These are phyloP conservation scores for Jaculus jaculus DNA, from an alignment of 2,113 vertebrate genomes.

Conservation along the genomic window DNA sequence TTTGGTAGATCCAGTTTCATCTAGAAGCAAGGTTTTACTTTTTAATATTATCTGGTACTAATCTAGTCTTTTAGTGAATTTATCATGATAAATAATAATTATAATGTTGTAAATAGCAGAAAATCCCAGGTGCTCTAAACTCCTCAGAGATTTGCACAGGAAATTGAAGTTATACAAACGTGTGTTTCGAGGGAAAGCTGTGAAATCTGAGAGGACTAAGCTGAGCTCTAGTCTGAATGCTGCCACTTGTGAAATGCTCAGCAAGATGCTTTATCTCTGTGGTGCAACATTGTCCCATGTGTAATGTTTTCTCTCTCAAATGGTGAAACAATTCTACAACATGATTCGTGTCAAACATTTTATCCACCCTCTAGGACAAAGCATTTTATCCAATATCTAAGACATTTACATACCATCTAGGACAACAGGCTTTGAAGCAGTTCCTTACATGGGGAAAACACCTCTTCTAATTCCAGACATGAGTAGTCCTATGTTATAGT, in stretches of 20 bases:
- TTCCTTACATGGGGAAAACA: background rate
- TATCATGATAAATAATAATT: background rate
- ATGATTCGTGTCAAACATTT: slow-evolving; percentile 1
- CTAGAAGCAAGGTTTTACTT: background rate
- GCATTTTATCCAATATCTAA: slow-evolving; percentile 18
- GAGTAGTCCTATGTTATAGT: background rate
- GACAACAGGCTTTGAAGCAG: background rate
- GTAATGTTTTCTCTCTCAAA: background rate
- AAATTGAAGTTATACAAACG: background rate
- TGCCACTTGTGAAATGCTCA: background rate
- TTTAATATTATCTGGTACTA: slow-evolving; percentile 1
- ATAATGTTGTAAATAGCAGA: background rate
- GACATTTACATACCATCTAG: background rate
- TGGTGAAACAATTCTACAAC: background rate
- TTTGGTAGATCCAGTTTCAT: slow-evolving; percentile 25
- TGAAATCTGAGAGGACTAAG: background rate
- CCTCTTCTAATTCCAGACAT: slow-evolving; percentile 27
- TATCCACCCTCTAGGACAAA: slow-evolving; percentile 9
- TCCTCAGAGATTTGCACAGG: background rate
- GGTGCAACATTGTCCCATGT: slow-evolving; percentile 21
- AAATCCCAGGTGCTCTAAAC: background rate
- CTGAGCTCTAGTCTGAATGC: background rate
- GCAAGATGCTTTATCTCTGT: slow-evolving; percentile 7
- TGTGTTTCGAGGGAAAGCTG: background rate
- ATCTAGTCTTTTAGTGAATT: background rate